phyloP scores from a whole-genome alignment of 1,140 invertebrate genomes.

The Drosophila pseudoobscura region DNA sequence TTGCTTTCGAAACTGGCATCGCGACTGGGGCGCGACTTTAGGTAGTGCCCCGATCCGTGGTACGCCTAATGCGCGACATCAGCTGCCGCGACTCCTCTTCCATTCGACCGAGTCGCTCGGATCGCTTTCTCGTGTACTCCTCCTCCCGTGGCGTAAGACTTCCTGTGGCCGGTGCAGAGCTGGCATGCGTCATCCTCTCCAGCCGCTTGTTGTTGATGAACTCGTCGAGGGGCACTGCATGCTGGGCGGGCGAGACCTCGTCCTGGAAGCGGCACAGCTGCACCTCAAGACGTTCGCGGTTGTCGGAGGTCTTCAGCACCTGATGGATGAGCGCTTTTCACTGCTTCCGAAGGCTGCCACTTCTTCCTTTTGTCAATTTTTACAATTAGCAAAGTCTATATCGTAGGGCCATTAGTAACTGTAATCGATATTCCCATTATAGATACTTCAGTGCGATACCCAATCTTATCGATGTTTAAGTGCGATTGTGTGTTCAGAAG shows the following conservation, averaged over 20 bases:
- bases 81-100: conserved; percentile 89
- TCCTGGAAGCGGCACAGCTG: conserved; percentile 78
- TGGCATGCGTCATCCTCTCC: conserved; percentile 84
- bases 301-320: conserved; percentile 84
- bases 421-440: too few species aligned
- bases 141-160: conserved; percentile 83
- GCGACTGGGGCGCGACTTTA: conserved; percentile 66
- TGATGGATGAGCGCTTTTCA: conserved; percentile 87
- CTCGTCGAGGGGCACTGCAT: conserved; percentile 78
- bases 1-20: conserved; percentile 82
- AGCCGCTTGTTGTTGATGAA: conserved; percentile 74
- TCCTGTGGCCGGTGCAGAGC: conserved; percentile 84
- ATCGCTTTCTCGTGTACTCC: conserved; percentile 86
- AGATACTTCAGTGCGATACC: too few species aligned
- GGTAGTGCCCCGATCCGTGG: conserved; percentile 82
- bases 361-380: too few species aligned
- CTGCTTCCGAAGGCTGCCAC: too few species aligned
- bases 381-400: too few species aligned
- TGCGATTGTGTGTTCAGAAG: too few species aligned
- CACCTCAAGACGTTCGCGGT: conserved; percentile 75
- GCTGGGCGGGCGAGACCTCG: conserved; percentile 69
- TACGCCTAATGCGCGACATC: conserved; percentile 86
- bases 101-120: conserved; percentile 87
- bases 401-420: too few species aligned
- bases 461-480: too few species aligned